These are phyloP conservation scores for Dryobota labecula DNA, from an alignment of 2,888 invertebrate species.

Conservation along the genomic window DNA sequence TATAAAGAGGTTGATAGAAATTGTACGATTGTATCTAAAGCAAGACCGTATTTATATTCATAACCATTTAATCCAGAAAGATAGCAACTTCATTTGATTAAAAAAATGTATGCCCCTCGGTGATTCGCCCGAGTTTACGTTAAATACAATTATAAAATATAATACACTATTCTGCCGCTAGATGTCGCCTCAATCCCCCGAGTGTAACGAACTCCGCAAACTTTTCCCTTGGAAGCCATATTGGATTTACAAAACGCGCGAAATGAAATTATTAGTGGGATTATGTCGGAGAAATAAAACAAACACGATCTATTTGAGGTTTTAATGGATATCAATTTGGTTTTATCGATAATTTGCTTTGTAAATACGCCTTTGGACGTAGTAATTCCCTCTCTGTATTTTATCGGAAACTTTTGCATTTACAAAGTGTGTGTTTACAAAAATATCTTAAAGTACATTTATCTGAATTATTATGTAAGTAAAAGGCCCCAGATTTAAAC, in stretches of 20 bases:
- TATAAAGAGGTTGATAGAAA: neutral
- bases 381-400: constrained; percentile 7
- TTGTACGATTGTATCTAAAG: constrained; percentile 8
- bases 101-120: constrained; percentile 27
- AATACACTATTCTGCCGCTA: constrained; percentile 56
- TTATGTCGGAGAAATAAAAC: constrained; percentile 67
- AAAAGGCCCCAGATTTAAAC: constrained; percentile 9
- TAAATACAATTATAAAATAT: constrained; percentile 46
- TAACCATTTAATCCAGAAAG: constrained; percentile 15
- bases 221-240: constrained; percentile 67
- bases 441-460: neutral
- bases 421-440: constrained; percentile 4
- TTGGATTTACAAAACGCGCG: constrained; percentile 71
- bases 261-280: constrained; percentile 65
- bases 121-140: constrained; percentile 23
- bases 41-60: constrained; percentile 1
- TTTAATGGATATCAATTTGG: constrained; percentile 42
- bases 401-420: neutral
- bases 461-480: constrained; percentile 5
- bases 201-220: constrained; percentile 66
- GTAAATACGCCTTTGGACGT: constrained; percentile 16
- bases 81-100: constrained; percentile 41
- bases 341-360: constrained; percentile 41
- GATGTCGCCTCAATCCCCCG: constrained; percentile 58
- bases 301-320: constrained; percentile 41